These are phyloP conservation scores for Romanogobio albipinnatus DNA, from an alignment of 2,113 vertebrate genomes.

Conservation along the genomic window DNA sequence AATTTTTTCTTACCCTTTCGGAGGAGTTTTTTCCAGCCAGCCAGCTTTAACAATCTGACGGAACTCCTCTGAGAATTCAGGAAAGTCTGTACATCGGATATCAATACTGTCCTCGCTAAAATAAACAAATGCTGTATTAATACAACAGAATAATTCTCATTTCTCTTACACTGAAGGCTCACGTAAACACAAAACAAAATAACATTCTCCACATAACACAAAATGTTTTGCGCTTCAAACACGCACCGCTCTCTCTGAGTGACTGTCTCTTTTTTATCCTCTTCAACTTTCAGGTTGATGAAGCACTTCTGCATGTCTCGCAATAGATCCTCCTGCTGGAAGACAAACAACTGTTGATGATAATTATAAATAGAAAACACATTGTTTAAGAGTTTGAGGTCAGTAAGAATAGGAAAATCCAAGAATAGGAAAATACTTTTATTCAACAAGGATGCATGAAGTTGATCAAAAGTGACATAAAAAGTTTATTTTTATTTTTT, in stretches of 20 bases:
- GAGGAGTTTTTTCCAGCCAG: constrained; percentile 84
- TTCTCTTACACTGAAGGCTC: background rate
- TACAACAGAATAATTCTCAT: background rate
- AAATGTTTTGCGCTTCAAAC: background rate
- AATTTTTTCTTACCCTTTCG: constrained; percentile 72
- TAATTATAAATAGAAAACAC: background rate
- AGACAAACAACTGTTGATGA: background rate
- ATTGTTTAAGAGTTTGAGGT: background rate
- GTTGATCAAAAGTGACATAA: too few species aligned
- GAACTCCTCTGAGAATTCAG: background rate
- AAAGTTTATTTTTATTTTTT: too few species aligned
- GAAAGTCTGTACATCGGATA: constrained; percentile 20
- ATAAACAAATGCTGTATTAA: background rate
- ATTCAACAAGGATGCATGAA: too few species aligned
- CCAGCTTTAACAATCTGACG: constrained; percentile 69
- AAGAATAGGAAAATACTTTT: too few species aligned
- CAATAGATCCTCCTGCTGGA: constrained; percentile 12
- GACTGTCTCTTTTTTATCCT: background rate
- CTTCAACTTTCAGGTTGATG: constrained; percentile 8
- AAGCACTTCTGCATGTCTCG: constrained; percentile 30
- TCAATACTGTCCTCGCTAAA: constrained; percentile 25
- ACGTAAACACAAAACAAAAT: background rate
- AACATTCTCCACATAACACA: background rate
- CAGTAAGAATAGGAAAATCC: background rate
- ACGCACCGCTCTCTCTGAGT: constrained; percentile 1